Percentiles rank a stretch among this genome's conserved stretches.
These are phyloP conservation scores for Pissodes strobi DNA, from an alignment of 1,140 invertebrate genomes.

Conservation along the genomic window DNA sequence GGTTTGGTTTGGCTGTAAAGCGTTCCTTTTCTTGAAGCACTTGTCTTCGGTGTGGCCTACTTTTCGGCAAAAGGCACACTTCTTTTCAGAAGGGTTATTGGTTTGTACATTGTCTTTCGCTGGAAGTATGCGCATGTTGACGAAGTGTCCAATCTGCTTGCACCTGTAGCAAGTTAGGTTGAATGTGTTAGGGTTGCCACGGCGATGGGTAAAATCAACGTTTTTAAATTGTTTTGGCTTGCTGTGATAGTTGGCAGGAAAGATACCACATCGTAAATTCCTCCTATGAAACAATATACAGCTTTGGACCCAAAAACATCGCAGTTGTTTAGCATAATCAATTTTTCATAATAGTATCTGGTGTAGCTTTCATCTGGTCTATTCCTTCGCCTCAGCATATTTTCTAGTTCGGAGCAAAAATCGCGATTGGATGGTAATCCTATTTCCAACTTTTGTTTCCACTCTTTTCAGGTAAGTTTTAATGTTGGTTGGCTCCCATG, in stretches of 20 bases:
- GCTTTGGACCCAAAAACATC: constrained; percentile 46
- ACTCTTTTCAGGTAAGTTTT: constrained; percentile 44
- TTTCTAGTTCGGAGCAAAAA: not conserved
- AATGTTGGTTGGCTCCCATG: constrained; percentile 43
- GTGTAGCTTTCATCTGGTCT: not conserved
- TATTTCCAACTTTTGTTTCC: constrained; percentile 18
- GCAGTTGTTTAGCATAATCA: constrained; percentile 49
- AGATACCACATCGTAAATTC: constrained; percentile 30
- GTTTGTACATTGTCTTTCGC: too few species aligned
- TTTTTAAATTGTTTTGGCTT: too few species aligned
- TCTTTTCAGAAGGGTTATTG: too few species aligned
- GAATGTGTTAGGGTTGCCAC: not conserved
- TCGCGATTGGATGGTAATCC: not conserved
- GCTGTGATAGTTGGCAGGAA: too few species aligned
- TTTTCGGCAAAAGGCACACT: not conserved
- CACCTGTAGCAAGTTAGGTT: not conserved
- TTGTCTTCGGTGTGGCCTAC: not conserved
- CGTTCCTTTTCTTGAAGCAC: not conserved
- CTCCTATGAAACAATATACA: constrained; percentile 52
- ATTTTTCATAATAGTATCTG: constrained; percentile 32
- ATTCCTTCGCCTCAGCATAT: not conserved
- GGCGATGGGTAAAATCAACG: too few species aligned
- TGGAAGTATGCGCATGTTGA: too few species aligned
- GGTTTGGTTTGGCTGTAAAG: not conserved
- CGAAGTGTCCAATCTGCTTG: not conserved